Base-by-base conservation (phyloP, 1,140 invertebrate genomes). In the Nilaparvata lugens region DNA sequence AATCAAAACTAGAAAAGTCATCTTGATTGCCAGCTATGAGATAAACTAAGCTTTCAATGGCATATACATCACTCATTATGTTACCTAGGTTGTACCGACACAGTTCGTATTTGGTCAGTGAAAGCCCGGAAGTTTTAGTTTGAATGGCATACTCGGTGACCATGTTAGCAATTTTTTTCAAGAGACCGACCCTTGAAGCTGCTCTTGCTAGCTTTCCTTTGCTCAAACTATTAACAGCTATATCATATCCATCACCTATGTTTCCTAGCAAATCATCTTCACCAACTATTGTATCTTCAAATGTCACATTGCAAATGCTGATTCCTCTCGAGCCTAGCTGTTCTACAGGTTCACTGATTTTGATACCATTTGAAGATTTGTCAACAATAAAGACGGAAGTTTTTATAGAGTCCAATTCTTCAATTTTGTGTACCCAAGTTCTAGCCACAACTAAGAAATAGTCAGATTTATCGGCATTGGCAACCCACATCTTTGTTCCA, bases 1-100 rank as follows among this genome's bases (percentile, higher is more conserved):
- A 75, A 71, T 93, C 88, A 61, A 84, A 83, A 58, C 83, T 73
- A 9, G 83, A 74, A 61, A 84, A 85, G 13, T 73, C 73, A 69
- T 68, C 67, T 13, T 61, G 53, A 16, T 64, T 58, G 19, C 61
- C 53, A 5, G 63, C 53, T 6, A 64, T 66, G 2, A 65, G 25
- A 60, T 66, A 68, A 6, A 64, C 60, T 65, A 68, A 65, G 45
- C 65, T 65, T 62, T 68, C 67, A 4, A 68, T 45, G 51, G 62
- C 54, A 40, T 68, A 68, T 23, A 66, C 58, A 21, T 63, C 62
- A 4, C 56, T 43, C 16, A 59, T 19, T 24, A 62, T 35, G 19
- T 58, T 61, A 3, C 60, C 58, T 11, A 66, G 2, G 54, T 58
- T 62, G 16, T 58, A 48, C 7, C 64, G 40, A 14, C 63, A 56